A percentile compares a stretch with the other conserved stretches of the same genome.
Evolutionary conservation across 1,140 invertebrate genomes (phyloP).

Genomic region (Atopsyche davidsoni): DNA sequence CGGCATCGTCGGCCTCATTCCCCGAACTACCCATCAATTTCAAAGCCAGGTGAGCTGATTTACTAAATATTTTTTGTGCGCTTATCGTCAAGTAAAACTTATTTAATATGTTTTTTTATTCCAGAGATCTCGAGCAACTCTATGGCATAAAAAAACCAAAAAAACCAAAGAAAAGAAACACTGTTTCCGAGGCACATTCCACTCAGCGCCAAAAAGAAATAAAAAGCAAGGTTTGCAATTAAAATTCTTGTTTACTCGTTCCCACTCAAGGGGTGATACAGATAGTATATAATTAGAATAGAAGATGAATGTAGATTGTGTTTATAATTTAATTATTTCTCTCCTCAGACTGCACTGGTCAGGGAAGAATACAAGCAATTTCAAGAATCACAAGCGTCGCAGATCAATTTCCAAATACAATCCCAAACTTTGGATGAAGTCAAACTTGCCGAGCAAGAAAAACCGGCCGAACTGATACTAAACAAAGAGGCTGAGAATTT

Average conservation of each 20-base stretch:
- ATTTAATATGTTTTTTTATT: too few relatives aligned
- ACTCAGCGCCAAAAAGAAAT: background rate
- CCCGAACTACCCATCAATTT: conserved; percentile 51
- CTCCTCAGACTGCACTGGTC: conserved; percentile 13
- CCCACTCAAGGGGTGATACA: too few relatives aligned
- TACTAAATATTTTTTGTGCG: too few relatives aligned
- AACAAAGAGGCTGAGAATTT: conserved; percentile 23
- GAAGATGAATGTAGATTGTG: background rate
- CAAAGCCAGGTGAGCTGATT: conserved; percentile 9
- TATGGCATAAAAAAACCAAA: conserved; percentile 41
- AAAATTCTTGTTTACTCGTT: too few relatives aligned
- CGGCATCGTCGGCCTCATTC: conserved; percentile 34
- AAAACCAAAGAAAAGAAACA: background rate
- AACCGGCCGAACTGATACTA: conserved; percentile 25
- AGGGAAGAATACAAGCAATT: conserved; percentile 35
- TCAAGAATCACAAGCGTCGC: conserved; percentile 32
- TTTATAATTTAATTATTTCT: background rate
- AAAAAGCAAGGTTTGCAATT: too few relatives aligned
- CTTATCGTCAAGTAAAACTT: too few relatives aligned
- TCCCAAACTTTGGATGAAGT: conserved; percentile 35
- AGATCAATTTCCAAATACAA: conserved; percentile 35
- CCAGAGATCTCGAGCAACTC: conserved; percentile 49
- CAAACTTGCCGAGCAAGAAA: conserved; percentile 9
- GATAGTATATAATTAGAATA: conserved; percentile 3
- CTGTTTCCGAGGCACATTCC: too few relatives aligned